phyloP scores from a whole-genome alignment of 2,797 vertebrate genomes.

The Adrianichthys oophorus region DNA sequence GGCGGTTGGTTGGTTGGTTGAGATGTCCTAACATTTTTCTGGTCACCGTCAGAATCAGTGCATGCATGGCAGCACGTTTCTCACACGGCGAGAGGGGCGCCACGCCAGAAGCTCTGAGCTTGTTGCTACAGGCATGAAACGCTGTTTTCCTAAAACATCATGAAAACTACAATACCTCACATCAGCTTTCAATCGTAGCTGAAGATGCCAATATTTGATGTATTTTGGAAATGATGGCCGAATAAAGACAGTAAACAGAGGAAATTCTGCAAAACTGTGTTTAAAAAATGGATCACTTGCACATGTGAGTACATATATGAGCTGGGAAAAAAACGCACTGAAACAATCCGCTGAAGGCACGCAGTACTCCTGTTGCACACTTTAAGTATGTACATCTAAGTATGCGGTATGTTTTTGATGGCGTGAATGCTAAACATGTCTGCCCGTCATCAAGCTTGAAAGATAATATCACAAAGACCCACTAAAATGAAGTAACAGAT shows the following conservation, averaged over 20 bases:
- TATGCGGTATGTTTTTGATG: constrained; percentile 43
- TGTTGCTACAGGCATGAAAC: constrained; percentile 38
- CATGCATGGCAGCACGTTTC: constrained; percentile 13
- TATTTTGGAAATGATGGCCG: constrained; percentile 50
- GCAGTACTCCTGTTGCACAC: constrained; percentile 30
- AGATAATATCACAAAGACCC: constrained; percentile 25
- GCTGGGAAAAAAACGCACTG: background rate
- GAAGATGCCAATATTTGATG: constrained; percentile 61
- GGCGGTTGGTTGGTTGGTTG: constrained; percentile 4
- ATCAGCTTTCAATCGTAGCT: constrained; percentile 36
- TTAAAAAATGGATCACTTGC: constrained; percentile 62
- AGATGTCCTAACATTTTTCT: constrained; percentile 26
- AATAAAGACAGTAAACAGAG: constrained; percentile 69
- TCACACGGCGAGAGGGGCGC: constrained; percentile 9
- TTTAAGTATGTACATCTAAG: constrained; percentile 33
- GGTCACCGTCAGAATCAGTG: constrained; percentile 3
- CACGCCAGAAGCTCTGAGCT: constrained; percentile 23
- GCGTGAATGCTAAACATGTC: constrained; percentile 35
- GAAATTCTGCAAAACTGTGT: constrained; percentile 60
- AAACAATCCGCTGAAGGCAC: constrained; percentile 23
- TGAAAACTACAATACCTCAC: constrained; percentile 38
- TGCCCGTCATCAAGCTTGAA: constrained; percentile 32
- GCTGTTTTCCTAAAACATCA: constrained; percentile 39
- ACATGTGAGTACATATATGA: constrained; percentile 3
- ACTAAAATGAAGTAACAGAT: constrained; percentile 53